These are phyloP conservation scores for Shinisaurus crocodilurus DNA, from an alignment of 2,113 vertebrate genomes.

Conservation along the genomic window DNA sequence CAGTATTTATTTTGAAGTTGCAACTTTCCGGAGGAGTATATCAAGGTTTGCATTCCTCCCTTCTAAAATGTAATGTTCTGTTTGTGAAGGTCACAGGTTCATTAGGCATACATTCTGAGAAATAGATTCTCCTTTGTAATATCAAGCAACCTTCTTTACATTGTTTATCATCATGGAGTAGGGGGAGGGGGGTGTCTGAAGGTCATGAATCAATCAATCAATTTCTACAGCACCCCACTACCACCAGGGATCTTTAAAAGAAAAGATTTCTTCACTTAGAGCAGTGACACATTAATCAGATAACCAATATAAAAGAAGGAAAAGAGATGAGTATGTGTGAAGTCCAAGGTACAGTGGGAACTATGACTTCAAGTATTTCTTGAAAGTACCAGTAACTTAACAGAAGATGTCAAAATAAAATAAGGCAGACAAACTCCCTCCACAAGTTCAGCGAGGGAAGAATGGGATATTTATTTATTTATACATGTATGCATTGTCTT, in stretches of 20 bases:
- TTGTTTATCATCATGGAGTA: not conserved
- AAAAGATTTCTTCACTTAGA: not conserved
- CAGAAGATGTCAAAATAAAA: not conserved
- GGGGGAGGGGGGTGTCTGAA: not conserved
- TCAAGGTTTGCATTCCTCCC: conserved; percentile 13
- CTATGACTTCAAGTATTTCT: not conserved
- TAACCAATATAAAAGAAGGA: not conserved
- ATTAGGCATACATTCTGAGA: conserved; percentile 8
- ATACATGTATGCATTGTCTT: no score
- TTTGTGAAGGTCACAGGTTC: conserved; percentile 20
- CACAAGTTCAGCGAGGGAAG: not conserved
- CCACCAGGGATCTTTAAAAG: not conserved
- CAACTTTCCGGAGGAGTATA: conserved; percentile 14
- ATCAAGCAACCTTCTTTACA: conserved; percentile 3
- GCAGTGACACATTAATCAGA: not conserved
- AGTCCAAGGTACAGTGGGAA: not conserved
- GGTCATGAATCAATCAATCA: conserved; percentile 12
- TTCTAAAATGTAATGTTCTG: conserved; percentile 16
- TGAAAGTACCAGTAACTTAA: not conserved
- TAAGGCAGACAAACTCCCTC: not conserved
- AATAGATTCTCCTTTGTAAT: conserved; percentile 37
- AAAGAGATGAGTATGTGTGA: not conserved
- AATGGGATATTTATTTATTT: not conserved
- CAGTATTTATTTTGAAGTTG: conserved; percentile 27
- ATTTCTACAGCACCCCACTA: not conserved